These are phyloP conservation scores for Eurytoma adleriae DNA, from an alignment of 2,888 invertebrate genomes.

Conservation along the genomic window DNA sequence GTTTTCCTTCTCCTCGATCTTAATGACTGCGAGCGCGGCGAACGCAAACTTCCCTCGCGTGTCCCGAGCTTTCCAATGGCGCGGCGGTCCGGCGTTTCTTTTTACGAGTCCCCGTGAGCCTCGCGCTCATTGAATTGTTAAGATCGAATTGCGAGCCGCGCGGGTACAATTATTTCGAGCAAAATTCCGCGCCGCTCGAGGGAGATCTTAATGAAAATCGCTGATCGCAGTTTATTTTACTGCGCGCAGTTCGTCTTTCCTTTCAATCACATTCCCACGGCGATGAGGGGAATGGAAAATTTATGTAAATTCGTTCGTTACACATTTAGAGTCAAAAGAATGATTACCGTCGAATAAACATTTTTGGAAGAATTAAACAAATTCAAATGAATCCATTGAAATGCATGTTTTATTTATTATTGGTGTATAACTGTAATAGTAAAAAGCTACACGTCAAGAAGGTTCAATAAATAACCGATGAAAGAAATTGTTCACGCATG, in stretches of 20 bases:
- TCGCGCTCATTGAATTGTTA: slow-evolving; percentile 37
- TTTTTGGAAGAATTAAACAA: no score
- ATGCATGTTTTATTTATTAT: no score
- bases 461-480: no score
- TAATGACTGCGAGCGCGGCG: slow-evolving; percentile 47
- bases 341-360: no score
- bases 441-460: no score
- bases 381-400: no score
- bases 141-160: slow-evolving; percentile 28
- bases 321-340: no score
- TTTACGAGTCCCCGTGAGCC: slow-evolving; percentile 27
- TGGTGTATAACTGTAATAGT: no score
- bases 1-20: slow-evolving; percentile 1
- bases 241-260: background rate
- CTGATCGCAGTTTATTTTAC: background rate
- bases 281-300: no score
- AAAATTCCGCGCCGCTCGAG: background rate
- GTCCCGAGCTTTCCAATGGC: slow-evolving; percentile 49
- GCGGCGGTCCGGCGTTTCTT: slow-evolving; percentile 15
- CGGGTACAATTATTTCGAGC: background rate
- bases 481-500: no score
- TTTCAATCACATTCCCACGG: background rate
- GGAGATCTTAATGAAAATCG: slow-evolving; percentile 8
- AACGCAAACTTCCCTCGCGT: slow-evolving; percentile 53
- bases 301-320: no score